These are phyloP conservation scores for Chionoecetes opilio DNA, from an alignment of 1,140 invertebrate species.

Conservation along the genomic window DNA sequence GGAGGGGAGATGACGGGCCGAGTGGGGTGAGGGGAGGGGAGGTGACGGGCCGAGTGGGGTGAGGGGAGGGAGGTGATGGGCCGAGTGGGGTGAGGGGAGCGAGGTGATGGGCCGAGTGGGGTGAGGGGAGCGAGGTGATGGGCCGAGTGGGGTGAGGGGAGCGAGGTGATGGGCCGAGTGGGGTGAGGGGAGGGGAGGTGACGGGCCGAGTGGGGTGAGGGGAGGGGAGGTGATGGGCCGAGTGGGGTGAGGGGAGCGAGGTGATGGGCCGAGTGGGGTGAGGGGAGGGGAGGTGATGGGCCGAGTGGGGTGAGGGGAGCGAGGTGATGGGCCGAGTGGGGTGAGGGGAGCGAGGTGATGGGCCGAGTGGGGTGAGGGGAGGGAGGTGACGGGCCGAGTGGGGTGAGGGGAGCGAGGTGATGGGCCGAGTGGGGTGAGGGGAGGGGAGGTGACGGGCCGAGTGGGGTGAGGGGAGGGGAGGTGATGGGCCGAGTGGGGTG, in stretches of 20 bases:
- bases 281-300: neutral
- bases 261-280: neutral
- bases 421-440: neutral
- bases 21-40: constrained; percentile 41
- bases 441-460: no score
- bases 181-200: neutral
- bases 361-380: neutral
- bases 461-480: neutral
- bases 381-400: neutral
- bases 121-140: constrained; percentile 37
- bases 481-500: neutral
- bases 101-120: neutral
- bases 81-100: neutral
- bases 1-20: neutral
- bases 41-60: neutral
- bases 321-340: constrained; percentile 14
- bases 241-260: neutral
- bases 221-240: constrained; percentile 22
- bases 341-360: neutral
- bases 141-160: neutral
- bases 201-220: neutral
- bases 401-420: constrained; percentile 43
- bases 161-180: no score
- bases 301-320: constrained; percentile 25
- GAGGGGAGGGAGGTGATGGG: neutral